Conservation (phyloP, 2,888 invertebrate species). For the Dione vanillae region DNA sequence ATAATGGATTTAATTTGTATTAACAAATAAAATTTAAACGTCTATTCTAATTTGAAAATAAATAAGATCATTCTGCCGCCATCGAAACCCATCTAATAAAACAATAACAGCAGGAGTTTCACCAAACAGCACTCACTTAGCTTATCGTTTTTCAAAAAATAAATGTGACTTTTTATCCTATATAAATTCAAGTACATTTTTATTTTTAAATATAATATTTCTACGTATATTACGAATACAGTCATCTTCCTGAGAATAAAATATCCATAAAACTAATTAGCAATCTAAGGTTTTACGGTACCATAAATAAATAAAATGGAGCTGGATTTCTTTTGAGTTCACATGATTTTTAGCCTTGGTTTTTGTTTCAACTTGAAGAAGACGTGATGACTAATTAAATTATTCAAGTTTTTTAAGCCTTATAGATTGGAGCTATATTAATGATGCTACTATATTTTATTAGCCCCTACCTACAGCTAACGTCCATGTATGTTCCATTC, state of each 20-base stretch:
- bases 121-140: no score
- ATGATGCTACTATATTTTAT: not conserved
- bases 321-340: constrained; percentile 55
- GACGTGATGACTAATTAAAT: constrained; percentile 71
- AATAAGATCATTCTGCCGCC: no score
- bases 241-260: constrained; percentile 65
- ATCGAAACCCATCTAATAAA: no score
- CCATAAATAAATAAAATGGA: constrained; percentile 76
- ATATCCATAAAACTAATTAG: constrained; percentile 78
- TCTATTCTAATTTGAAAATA: no score
- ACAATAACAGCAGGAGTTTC: no score
- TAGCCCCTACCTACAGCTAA: not conserved
- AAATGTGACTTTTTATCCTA: not conserved
- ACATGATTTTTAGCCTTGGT: constrained; percentile 59
- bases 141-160: no score
- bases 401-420: not conserved
- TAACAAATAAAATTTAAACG: no score
- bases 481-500: not conserved
- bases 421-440: constrained; percentile 1
- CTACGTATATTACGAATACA: constrained; percentile 48
- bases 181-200: constrained; percentile 2
- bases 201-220: not conserved
- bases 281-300: constrained; percentile 74
- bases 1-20: no score
- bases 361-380: constrained; percentile 71